These are phyloP conservation scores for Himalopsyche phryganea DNA, from an alignment of 1,140 invertebrate genomes.

Conservation along the genomic window DNA sequence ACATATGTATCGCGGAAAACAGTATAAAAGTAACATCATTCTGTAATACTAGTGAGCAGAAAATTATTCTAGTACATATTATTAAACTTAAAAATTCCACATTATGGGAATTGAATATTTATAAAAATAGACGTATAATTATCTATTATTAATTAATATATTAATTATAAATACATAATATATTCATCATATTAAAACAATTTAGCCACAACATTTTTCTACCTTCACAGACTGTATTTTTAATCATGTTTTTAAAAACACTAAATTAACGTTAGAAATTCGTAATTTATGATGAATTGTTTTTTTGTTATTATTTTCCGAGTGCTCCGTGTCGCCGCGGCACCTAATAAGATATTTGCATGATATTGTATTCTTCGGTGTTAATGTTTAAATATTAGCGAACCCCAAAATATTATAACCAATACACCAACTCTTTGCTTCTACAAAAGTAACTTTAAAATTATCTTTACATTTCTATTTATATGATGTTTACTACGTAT, in stretches of 20 bases:
- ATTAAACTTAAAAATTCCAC: not conserved
- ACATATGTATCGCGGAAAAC: no score
- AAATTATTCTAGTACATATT: not conserved
- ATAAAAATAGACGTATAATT: not conserved
- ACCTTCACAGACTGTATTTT: not conserved
- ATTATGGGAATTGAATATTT: not conserved
- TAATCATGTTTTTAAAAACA: not conserved
- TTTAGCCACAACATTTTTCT: not conserved
- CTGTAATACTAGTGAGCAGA: not conserved
- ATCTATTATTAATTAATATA: not conserved
- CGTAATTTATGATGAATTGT: no score
- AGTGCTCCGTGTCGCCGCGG: no score
- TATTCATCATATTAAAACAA: not conserved
- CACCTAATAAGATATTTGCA: no score
- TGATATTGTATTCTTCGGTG: no score
- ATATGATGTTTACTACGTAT: slow-evolving; percentile 27
- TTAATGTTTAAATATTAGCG: no score
- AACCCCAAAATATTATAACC: no score
- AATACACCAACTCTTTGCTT: no score
- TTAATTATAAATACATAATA: not conserved
- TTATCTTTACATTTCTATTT: slow-evolving; percentile 7
- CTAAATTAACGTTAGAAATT: no score
- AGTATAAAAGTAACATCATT: not conserved
- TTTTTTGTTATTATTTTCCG: no score
- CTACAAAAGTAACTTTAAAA: not conserved